Evolutionary conservation across 2,113 vertebrate species (phyloP).

Genomic region (Gorsachius goisagi): DNA sequence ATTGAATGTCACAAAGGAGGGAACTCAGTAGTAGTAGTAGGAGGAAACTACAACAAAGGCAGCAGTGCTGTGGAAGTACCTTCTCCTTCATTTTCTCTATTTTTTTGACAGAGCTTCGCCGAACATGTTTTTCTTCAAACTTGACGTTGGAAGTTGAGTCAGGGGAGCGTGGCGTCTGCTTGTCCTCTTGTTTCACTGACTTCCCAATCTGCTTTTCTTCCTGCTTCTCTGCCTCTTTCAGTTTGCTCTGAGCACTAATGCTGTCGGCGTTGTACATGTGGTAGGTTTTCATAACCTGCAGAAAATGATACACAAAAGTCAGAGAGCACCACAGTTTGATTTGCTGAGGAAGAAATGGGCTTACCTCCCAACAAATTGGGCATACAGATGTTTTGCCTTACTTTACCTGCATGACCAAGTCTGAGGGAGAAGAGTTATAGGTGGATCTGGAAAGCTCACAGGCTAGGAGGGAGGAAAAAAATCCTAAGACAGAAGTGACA

Average conservation of each 20-base stretch:
- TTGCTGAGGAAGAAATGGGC: background rate
- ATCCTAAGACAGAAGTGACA: background rate
- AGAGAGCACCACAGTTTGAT: background rate
- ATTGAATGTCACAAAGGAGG: background rate
- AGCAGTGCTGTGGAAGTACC: conserved; percentile 60
- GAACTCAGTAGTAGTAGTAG: no score
- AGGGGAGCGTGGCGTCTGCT: conserved; percentile 91
- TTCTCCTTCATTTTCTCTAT: conserved; percentile 99
- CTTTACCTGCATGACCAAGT: background rate
- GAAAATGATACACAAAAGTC: background rate
- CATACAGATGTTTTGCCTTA: background rate
- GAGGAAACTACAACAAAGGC: no score
- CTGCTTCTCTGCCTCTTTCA: conserved; percentile 98
- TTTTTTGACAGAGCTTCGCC: conserved; percentile 95
- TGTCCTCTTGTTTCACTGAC: conserved; percentile 90
- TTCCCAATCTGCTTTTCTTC: conserved; percentile 98
- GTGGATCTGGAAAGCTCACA: background rate
- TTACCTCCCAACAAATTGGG: background rate
- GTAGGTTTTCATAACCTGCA: conserved; percentile 98
- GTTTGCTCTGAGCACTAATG: conserved; percentile 96
- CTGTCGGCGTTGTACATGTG: conserved; percentile 99
- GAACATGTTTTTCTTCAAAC: conserved; percentile 91
- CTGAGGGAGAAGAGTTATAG: background rate
- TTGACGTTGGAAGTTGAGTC: conserved; percentile 88
- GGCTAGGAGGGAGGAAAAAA: background rate